A percentile compares a stretch with the other conserved stretches of the same genome.
Evolutionary conservation across 2,113 vertebrate genomes (phyloP).

Genomic region (Nettapus auritus): DNA sequence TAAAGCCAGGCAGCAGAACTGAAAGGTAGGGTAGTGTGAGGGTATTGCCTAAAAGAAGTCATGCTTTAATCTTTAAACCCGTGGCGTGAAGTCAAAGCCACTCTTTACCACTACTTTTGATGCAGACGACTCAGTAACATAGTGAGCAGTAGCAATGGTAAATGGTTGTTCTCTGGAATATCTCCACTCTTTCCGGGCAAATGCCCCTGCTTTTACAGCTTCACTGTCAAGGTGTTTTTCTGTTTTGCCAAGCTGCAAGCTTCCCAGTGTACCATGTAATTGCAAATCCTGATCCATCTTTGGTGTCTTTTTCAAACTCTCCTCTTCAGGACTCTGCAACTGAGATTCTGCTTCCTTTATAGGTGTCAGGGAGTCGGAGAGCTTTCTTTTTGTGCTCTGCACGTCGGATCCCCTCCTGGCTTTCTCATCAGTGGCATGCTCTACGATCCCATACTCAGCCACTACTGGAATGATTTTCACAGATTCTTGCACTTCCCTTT

Average conservation of each 20-base stretch:
- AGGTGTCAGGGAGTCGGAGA: slow-evolving; percentile 79
- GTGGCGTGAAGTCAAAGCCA: slow-evolving; percentile 65
- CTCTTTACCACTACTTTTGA: slow-evolving; percentile 87
- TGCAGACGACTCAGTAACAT: slow-evolving; percentile 80
- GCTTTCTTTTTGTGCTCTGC: slow-evolving; percentile 64
- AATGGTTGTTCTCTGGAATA: slow-evolving; percentile 78
- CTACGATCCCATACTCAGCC: slow-evolving; percentile 83
- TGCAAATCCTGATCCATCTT: slow-evolving; percentile 33
- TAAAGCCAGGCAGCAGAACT: slow-evolving; percentile 78
- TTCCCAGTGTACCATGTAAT: slow-evolving; percentile 21
- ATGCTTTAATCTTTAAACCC: slow-evolving; percentile 79
- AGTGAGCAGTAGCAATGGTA: slow-evolving; percentile 80
- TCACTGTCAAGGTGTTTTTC: slow-evolving; percentile 47
- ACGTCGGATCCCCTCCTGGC: slow-evolving; percentile 78
- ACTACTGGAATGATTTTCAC: slow-evolving; percentile 72
- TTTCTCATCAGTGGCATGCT: slow-evolving; percentile 73
- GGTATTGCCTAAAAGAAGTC: slow-evolving; percentile 71
- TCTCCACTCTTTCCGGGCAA: slow-evolving; percentile 75
- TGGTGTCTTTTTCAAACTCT: slow-evolving; percentile 50
- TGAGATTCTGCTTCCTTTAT: slow-evolving; percentile 83
- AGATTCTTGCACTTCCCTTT: slow-evolving; percentile 57
- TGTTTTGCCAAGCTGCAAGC: slow-evolving; percentile 7
- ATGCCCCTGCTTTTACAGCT: slow-evolving; percentile 63
- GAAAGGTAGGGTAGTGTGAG: slow-evolving; percentile 71
- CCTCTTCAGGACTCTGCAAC: slow-evolving; percentile 75